Evolutionary conservation across 1,140 invertebrate species (phyloP), one percentile per base, ranked within the genome.

Genomic region (Atta colombica): DNA sequence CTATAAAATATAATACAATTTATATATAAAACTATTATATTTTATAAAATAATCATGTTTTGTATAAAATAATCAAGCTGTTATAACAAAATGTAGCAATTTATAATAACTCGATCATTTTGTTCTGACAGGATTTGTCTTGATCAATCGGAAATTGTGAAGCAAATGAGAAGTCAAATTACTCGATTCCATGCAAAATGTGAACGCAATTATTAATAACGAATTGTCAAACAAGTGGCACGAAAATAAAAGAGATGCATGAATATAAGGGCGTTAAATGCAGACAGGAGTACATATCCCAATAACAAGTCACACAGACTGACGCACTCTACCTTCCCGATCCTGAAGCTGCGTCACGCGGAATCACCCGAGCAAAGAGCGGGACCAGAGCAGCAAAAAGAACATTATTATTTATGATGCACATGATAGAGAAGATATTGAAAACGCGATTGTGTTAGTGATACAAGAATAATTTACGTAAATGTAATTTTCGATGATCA

Each of bases 241-340:
- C 85, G 88, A 61, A 91, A 87, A 80, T 93, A 94, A 91, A 95
- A 87, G 91, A 97, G 92, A 91, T 97, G 96, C 92, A 97, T 89
- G 89, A 96, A 96, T 96, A 97, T 96, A 88, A 97, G 92, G 82
- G 96, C 93, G 92, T 97, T 97, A 91, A 97, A 96, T 91, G 96
- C 96, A 95, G 96, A 96, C 87, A 97, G 95, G 87, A 97, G 94
- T 94, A 96, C 94, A 92, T 96, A 96, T 95, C 96, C 96, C 94
- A 97, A 96, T 89, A 97, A 92, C 94, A 97, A 95, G 95, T 97
- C 97, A 95, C 94, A 95, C 81, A 94, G 89, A 94, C 93, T 95
- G 94, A 96, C 96, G 95, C 96, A 97, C 96, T 96, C 96, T 97
- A 97, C 96, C 96, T 97, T 96, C 95, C 96, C 96, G 95, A 96